Evolutionary conservation across 2,113 vertebrate species (phyloP).

Genomic region (Elachura formosa): DNA sequence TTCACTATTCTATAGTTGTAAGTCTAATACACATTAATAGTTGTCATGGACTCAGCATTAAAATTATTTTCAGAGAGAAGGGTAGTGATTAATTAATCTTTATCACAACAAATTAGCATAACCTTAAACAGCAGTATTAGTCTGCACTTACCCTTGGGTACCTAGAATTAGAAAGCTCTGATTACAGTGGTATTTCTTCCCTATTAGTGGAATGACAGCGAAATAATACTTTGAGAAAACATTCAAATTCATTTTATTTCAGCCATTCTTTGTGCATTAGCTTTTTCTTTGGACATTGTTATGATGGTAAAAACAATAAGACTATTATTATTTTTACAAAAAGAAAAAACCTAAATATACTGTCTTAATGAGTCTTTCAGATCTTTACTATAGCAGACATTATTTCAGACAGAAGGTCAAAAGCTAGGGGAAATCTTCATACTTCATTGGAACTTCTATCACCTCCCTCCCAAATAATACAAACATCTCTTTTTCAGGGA

Average conservation of each 20-base stretch:
- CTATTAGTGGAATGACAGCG: neutral
- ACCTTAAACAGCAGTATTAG: conserved; percentile 1
- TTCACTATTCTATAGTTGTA: neutral
- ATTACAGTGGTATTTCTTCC: neutral
- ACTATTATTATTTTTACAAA: neutral
- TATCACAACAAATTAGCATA: conserved; percentile 32
- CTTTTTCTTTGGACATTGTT: neutral
- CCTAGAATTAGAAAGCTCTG: neutral
- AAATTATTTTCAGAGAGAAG: neutral
- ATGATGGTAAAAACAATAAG: neutral
- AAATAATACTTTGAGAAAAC: neutral
- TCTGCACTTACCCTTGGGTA: neutral
- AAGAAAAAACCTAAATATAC: neutral
- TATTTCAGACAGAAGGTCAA: neutral
- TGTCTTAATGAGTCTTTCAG: neutral
- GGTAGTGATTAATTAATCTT: conserved; percentile 8
- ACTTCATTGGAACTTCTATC: neutral
- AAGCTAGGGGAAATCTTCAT: neutral
- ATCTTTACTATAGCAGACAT: neutral
- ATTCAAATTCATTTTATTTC: neutral
- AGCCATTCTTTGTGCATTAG: neutral
- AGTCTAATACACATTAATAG: conserved; percentile 1
- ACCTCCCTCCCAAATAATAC: neutral
- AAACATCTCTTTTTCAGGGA: neutral
- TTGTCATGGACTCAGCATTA: neutral